Evolutionary conservation across 2,113 vertebrate genomes (phyloP).

Genomic region (Melanerpes formicivorus): DNA sequence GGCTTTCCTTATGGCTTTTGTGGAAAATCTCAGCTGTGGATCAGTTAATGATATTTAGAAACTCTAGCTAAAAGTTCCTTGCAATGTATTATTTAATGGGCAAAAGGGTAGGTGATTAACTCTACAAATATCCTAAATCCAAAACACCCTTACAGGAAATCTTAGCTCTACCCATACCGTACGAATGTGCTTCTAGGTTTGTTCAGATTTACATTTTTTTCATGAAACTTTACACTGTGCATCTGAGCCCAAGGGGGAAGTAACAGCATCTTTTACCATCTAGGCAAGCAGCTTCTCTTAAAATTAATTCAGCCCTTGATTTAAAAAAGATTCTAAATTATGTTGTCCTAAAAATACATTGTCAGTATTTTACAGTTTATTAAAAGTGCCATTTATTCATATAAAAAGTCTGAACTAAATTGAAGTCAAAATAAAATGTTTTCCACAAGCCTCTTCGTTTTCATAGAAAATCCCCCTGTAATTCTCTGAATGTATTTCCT

Average conservation of each 20-base stretch:
- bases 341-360: conserved; percentile 73
- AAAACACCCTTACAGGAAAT: background rate
- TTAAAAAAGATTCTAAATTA: conserved; percentile 73
- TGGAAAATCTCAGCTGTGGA: background rate
- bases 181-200: background rate
- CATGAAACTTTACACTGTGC: conserved; percentile 14
- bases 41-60: background rate
- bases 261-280: conserved; percentile 18
- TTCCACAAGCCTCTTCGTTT: conserved; percentile 40
- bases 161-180: background rate
- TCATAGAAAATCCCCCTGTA: conserved; percentile 27
- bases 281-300: background rate
- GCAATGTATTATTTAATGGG: background rate
- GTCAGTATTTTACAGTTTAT: conserved; percentile 80
- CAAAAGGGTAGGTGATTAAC: conserved; percentile 4
- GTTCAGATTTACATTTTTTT: background rate
- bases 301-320: conserved; percentile 68
- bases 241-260: conserved; percentile 41
- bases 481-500: conserved; percentile 1
- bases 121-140: background rate
- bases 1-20: background rate
- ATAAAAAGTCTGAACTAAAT: conserved; percentile 80
- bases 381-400: conserved; percentile 86
- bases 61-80: background rate
- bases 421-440: conserved; percentile 45